Evolutionary conservation across 2,888 invertebrate species (phyloP), one percentile per base, ranked within the genome.

Genomic region (Zeuzera pyrina): DNA sequence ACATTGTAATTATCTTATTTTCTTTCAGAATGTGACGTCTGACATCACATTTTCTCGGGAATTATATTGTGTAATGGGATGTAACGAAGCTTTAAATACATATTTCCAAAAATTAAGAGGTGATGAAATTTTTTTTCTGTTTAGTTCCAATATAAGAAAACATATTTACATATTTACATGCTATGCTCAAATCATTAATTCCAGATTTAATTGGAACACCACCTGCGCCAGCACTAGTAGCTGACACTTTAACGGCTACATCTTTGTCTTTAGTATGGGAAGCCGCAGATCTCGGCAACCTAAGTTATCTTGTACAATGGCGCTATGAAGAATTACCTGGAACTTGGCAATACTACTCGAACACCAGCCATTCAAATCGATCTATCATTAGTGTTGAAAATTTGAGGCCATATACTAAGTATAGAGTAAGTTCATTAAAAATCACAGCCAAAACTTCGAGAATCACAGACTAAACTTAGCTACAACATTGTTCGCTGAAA

Each of bases 401-500:
- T 45, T 81, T 97, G 29, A 89, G 91, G 45, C 95, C 97, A 0
- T 96, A 93, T 61, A 93, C 95, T 1, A 93, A 92, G 61, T 97
- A 97, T 63, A 88, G 91, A 85, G 96, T 96, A 78, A 79, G 85
- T 60, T 10, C 19, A 19, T 19, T 19, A 8, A 19, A 7, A n/a
- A n/a, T n/a, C n/a, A n/a, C n/a, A n/a, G n/a, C n/a, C n/a, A n/a
- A n/a, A n/a, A n/a, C n/a, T n/a, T n/a, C n/a, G n/a, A n/a, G n/a
- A n/a, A n/a, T n/a, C n/a, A n/a, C n/a, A n/a, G n/a, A n/a, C n/a
- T n/a, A n/a, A n/a, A n/a, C n/a, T n/a, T n/a, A n/a, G n/a, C n/a
- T n/a, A n/a, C n/a, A n/a, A n/a, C n/a, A n/a, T n/a, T n/a, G n/a
- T n/a, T n/a, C n/a, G n/a, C n/a, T n/a, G n/a, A n/a, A n/a, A n/a